Base-by-base conservation (phyloP, 2,113 vertebrate genomes). In the Pheucticus melanocephalus region DNA sequence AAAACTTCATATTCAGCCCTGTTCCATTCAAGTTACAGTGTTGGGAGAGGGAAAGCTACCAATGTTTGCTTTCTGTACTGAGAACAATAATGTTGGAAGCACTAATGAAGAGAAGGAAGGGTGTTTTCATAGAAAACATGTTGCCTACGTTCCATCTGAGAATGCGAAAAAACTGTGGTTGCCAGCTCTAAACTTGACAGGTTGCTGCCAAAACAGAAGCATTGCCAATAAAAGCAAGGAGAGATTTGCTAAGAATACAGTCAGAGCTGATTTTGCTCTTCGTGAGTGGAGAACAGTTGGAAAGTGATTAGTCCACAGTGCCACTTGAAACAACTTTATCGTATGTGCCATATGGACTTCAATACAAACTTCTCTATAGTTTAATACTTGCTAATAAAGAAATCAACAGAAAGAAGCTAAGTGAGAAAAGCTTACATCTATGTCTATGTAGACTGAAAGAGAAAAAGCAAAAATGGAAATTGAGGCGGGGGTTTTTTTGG, bases 201-300 rank as follows among this genome's bases (percentile, higher is more conserved):
- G 91, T 94, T 97, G 82, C 82, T 93, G 92, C 90, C 88, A 92
- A 97, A 96, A 92, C 93, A 93, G 79, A 95, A 94, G 69, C 86
- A 40, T 77, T 95, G 90, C 93, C 92, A 96, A 56, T 88, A 93
- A 95, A 96, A 95, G 94, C 90, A 93, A 85, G 76, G 61, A n/a
- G 89, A 68, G 68, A 94, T 92, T 93, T 93, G 71, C 71, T 78
- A 73, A 51, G 79, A 92, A 92, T 63, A 92, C 39, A 86, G 48
- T 64, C 80, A 95, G 76, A 93, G 48, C 51, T 76, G 76, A 44
- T 57, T 93, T 94, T 96, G 25, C 82, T 88, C 37, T 69, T 94
- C 4, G 0, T 40, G 23, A 77, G 10, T 37, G n/a, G 39, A 90
- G 61, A 90, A 73, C 61, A 66, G 42, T 42, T 85, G 48, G 63